Evolutionary conservation across 1,140 invertebrate species (phyloP).

Genomic region (Gryllus bimaculatus): DNA sequence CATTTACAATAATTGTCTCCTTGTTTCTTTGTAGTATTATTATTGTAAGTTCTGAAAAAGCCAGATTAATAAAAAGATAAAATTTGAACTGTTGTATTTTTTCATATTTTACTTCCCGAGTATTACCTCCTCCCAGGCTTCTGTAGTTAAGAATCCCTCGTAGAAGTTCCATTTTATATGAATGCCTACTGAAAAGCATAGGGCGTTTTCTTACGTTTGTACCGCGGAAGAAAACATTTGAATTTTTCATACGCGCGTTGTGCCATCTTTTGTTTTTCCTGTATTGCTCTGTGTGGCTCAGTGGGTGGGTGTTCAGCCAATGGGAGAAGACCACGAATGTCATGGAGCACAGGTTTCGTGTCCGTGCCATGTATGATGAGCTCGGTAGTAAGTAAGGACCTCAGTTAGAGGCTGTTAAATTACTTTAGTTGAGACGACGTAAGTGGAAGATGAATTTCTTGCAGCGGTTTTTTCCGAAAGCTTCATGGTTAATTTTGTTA

Average conservation of each 20-base stretch:
- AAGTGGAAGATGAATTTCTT: background rate
- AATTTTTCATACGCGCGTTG: background rate
- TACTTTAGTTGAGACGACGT: too few relatives aligned
- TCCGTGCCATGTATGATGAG: constrained; percentile 10
- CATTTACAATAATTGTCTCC: constrained; percentile 20
- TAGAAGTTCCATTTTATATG: too few relatives aligned
- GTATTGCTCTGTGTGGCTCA: background rate
- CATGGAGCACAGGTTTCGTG: constrained; percentile 11
- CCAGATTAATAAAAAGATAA: constrained; percentile 11
- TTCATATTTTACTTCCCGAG: background rate
- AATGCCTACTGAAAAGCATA: too few relatives aligned
- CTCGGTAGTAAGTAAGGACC: background rate
- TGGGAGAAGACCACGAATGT: constrained; percentile 18
- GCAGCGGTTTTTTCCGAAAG: background rate
- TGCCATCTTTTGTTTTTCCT: background rate
- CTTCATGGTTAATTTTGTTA: constrained; percentile 13
- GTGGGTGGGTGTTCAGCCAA: constrained; percentile 7
- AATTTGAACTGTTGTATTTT: constrained; percentile 8
- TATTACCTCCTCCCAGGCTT: background rate
- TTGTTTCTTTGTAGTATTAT: constrained; percentile 20
- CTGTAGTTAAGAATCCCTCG: background rate
- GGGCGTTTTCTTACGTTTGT: too few relatives aligned
- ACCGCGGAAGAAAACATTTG: too few relatives aligned
- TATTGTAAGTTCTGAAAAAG: constrained; percentile 19
- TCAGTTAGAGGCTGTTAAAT: too few relatives aligned